A percentile compares a stretch with the other conserved stretches of the same genome.
phyloP scores from a whole-genome alignment of 2,888 invertebrate species.

The Cephus sareptanus region DNA sequence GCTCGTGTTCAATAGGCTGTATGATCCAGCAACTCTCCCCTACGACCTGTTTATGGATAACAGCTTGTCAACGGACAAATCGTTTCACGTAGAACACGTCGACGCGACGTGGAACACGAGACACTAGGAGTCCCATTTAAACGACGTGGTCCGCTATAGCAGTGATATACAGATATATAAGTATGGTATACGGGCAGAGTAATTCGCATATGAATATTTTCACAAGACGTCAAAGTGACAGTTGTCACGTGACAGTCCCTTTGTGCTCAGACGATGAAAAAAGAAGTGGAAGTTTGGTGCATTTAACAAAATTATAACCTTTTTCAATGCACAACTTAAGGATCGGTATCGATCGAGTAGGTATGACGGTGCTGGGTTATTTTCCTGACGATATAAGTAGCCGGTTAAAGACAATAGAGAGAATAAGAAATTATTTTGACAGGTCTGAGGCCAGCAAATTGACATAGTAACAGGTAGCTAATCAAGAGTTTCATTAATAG shows the following conservation, averaged over 20 bases:
- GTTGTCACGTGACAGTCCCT: not conserved
- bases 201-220: not conserved
- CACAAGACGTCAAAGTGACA: not conserved
- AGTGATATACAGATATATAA: not conserved
- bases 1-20: not conserved
- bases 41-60: slow-evolving; percentile 34
- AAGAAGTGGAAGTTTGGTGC: not conserved
- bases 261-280: no score
- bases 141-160: not conserved
- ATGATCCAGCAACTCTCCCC: not conserved
- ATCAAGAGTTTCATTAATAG: not conserved
- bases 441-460: not conserved
- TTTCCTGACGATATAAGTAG: not conserved
- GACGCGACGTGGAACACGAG: slow-evolving; percentile 26
- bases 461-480: not conserved
- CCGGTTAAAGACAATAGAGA: not conserved
- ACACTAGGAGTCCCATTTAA: not conserved
- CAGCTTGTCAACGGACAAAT: slow-evolving; percentile 31
- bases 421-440: not conserved
- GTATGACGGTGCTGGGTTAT: not conserved
- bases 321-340: not conserved
- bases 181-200: not conserved
- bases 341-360: not conserved
- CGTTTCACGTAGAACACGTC: slow-evolving; percentile 18
- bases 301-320: not conserved